Base-by-base conservation (phyloP, 1,140 invertebrate species). In the Tetragonula clypearis region DNA sequence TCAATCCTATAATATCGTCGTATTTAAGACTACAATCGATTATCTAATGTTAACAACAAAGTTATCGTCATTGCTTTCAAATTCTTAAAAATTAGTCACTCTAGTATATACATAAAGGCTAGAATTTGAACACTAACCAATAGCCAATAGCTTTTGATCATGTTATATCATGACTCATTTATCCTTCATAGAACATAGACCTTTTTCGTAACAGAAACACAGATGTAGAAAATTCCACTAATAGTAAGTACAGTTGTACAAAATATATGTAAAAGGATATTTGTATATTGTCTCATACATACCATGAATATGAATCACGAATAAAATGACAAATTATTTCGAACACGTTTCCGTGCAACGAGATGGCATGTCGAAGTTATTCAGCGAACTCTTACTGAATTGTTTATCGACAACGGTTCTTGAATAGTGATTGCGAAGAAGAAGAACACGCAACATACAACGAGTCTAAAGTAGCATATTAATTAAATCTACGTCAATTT, bases 381-480 rank as follows among this genome's bases (percentile, higher is more conserved):
- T 84, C 72, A 66, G 69, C 69, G 69, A 88, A 87, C 68, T 82
- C 75, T 89, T 90, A 86, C 82, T 80, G 86, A 91, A 91, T 86
- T 80, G 58, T 55, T 72, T 75, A 62, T 76, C 35, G 82, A 69
- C 65, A 83, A 74, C 84, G 71, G 49, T 71, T 86, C 55, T 26
- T 82, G 87, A 88, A 91, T 91, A 89, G 56, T 49, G 86, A 90
- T 87, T 23, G 21, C 6, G 69, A 73, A 35, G 21, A 56, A 82
- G 62, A 77, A 77, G 65, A 77, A 77, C 60, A 26, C 55, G 72
- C 12, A 11, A 9, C 62, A 60, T 65, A 76, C 19, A 68, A 68
- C n/a, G 35, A 65, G n/a, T 71, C 17, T 65, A 21, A 72, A 81
- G 30, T 12, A 35, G 35, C 77, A 77, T 69, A 86, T 30, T 60